phyloP scores from a whole-genome alignment of 2,888 invertebrate species.

The Drosophila diplacantha region DNA sequence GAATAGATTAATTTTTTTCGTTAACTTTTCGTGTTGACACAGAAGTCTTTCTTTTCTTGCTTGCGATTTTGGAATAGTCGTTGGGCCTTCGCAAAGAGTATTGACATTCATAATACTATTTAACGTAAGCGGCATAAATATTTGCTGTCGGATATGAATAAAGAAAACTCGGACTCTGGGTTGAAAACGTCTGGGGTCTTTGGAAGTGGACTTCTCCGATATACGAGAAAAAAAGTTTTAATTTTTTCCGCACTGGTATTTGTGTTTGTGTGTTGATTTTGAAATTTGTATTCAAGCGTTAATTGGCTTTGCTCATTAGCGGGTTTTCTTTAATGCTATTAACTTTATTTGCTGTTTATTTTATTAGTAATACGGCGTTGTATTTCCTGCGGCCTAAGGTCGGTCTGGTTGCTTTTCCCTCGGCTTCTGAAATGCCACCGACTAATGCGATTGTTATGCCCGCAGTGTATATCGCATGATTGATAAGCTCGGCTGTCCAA shows the following conservation, averaged over 20 bases:
- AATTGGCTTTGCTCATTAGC: slow-evolving; percentile 73
- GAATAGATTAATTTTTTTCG: background rate
- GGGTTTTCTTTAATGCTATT: slow-evolving; percentile 67
- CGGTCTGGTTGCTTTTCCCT: slow-evolving; percentile 9
- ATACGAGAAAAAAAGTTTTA: slow-evolving; percentile 17
- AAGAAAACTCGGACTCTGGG: slow-evolving; percentile 49
- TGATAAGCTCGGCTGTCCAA: slow-evolving; percentile 30
- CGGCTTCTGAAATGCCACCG: slow-evolving; percentile 12
- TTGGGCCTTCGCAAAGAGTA: slow-evolving; percentile 1
- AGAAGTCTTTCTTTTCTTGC: background rate
- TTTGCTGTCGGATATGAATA: slow-evolving; percentile 36
- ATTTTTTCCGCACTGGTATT: slow-evolving; percentile 34
- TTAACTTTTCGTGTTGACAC: background rate
- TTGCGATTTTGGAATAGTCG: background rate
- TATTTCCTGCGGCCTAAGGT: slow-evolving; percentile 61
- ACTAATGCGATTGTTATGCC: slow-evolving; percentile 72
- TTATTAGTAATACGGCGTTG: slow-evolving; percentile 68
- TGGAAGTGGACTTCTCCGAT: slow-evolving; percentile 15
- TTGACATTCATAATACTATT: slow-evolving; percentile 35
- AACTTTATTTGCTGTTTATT: slow-evolving; percentile 72
- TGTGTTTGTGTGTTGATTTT: slow-evolving; percentile 55
- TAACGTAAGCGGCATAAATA: slow-evolving; percentile 38
- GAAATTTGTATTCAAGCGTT: slow-evolving; percentile 69
- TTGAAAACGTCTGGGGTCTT: slow-evolving; percentile 4
- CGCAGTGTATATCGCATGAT: slow-evolving; percentile 40